Percentiles rank a stretch among this genome's conserved stretches.
These are phyloP conservation scores for Setophaga coronata DNA, from an alignment of 2,113 vertebrate genomes.

Conservation along the genomic window DNA sequence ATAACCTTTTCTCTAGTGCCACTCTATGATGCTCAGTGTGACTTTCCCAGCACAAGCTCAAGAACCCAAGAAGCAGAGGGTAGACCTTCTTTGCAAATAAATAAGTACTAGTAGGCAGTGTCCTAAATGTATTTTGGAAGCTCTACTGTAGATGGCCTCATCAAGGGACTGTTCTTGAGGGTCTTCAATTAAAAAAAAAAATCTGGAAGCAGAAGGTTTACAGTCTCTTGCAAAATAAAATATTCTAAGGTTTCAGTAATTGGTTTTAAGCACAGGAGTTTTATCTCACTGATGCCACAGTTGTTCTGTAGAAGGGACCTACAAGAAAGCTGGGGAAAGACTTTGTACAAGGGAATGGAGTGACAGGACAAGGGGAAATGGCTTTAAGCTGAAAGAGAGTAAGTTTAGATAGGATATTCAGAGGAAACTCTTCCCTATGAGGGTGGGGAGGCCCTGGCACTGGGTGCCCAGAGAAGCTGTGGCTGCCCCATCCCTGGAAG, in stretches of 20 bases:
- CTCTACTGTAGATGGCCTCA: not conserved
- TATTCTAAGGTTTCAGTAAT: not conserved
- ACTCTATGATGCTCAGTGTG: not conserved
- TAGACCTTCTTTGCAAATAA: not conserved
- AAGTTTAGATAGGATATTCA: rapidly evolving
- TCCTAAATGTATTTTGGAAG: not conserved
- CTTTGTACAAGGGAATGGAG: not conserved
- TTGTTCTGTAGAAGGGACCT: not conserved
- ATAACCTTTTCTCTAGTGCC: not conserved
- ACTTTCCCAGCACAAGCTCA: not conserved
- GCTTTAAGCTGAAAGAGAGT: not conserved
- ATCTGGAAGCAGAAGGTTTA: not conserved
- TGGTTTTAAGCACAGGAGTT: not conserved
- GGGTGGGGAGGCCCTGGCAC: not conserved
- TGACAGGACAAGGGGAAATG: not conserved
- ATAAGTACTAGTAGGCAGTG: not conserved
- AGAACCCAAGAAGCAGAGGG: not conserved
- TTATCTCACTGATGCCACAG: not conserved
- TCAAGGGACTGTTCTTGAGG: not conserved
- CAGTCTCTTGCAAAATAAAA: not conserved
- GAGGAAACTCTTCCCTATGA: not conserved
- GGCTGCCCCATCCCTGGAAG: not conserved
- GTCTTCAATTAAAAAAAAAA: not conserved
- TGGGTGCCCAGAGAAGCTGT: not conserved
- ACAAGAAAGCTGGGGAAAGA: not conserved